These are phyloP conservation scores for Calypte anna DNA, from an alignment of 2,113 vertebrate genomes.

Conservation along the genomic window DNA sequence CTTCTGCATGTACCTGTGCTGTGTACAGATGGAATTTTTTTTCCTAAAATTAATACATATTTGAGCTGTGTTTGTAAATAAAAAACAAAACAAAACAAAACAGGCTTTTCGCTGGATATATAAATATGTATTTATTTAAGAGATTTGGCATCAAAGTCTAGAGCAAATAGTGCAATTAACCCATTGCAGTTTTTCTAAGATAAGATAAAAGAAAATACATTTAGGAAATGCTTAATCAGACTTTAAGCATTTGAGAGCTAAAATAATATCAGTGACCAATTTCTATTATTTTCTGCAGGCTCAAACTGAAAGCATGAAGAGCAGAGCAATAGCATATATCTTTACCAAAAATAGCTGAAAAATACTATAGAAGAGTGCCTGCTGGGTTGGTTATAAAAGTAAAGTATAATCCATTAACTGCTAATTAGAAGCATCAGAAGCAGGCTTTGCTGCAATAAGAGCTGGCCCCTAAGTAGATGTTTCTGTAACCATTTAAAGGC, in stretches of 20 bases:
- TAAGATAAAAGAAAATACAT: constrained; percentile 33
- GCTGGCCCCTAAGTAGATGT: constrained; percentile 57
- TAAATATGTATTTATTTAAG: constrained; percentile 56
- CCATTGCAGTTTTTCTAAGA: constrained; percentile 16
- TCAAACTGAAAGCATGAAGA: constrained; percentile 40
- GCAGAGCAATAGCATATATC: neutral
- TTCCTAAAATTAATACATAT: constrained; percentile 62
- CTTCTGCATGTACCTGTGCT: constrained; percentile 17
- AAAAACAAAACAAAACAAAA: neutral
- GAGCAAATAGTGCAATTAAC: constrained; percentile 66
- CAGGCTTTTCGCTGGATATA: constrained; percentile 30
- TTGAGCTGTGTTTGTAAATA: constrained; percentile 60
- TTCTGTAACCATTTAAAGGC: constrained; percentile 73
- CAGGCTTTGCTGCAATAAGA: constrained; percentile 68
- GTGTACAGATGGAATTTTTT: constrained; percentile 51
- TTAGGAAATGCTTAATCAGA: neutral
- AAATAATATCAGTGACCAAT: constrained; percentile 35
- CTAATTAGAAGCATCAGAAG: constrained; percentile 70
- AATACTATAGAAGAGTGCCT: constrained; percentile 43
- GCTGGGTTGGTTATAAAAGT: constrained; percentile 64
- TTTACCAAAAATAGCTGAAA: constrained; percentile 58
- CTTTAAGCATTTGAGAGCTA: neutral
- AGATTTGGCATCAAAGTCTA: constrained; percentile 52
- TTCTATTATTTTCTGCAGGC: constrained; percentile 7
- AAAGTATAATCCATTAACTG: constrained; percentile 69